Conservation (phyloP, 2,113 vertebrate species). For the Cygnus buccinator region DNA sequence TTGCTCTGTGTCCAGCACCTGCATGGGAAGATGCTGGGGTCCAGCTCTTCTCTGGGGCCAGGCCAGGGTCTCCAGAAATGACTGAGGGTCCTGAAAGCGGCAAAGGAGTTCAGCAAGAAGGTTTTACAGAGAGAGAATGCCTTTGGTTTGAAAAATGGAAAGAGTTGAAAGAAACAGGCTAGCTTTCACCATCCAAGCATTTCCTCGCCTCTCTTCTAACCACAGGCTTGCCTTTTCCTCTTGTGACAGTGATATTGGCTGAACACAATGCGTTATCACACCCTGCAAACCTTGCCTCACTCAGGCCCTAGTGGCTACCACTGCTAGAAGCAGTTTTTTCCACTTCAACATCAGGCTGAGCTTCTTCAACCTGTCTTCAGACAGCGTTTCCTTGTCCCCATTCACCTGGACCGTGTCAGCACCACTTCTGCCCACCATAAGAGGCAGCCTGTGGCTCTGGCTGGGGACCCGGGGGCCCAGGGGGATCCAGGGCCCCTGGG, state of each 20-base stretch:
- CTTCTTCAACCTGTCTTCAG: not conserved
- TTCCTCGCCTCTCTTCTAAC: conserved; percentile 26
- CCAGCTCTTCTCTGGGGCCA: not conserved
- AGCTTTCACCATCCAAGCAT: not conserved
- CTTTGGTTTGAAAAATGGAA: not conserved
- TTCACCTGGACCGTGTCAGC: not conserved
- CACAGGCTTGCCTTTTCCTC: not conserved
- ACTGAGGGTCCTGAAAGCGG: not conserved
- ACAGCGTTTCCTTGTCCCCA: not conserved
- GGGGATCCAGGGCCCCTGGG: not conserved
- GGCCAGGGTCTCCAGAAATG: not conserved
- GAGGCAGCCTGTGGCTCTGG: not conserved
- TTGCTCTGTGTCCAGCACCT: not conserved
- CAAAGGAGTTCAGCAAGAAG: not conserved
- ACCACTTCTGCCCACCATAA: not conserved
- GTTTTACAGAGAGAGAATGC: not conserved
- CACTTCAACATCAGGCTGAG: not conserved
- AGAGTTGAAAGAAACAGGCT: not conserved
- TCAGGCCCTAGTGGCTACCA: not conserved
- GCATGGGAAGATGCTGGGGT: not conserved
- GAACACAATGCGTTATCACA: not conserved
- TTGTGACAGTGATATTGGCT: not conserved
- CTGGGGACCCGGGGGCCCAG: not conserved
- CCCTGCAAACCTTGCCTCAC: not conserved
- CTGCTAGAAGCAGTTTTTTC: not conserved